Conservation (phyloP, 1,140 invertebrate species). For the Drosophila lowei region DNA sequence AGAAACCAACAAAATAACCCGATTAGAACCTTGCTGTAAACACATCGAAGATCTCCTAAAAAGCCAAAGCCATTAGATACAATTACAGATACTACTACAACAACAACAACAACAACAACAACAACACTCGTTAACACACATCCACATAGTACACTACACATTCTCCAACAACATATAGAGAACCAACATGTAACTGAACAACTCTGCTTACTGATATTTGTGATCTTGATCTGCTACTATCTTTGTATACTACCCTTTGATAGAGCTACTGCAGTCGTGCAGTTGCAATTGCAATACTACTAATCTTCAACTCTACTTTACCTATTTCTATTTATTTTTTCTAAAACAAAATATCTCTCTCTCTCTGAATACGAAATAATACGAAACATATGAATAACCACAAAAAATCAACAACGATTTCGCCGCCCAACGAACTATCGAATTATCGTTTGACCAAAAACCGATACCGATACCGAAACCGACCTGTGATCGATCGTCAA, state of each 20-base stretch:
- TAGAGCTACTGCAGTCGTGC: constrained; percentile 30
- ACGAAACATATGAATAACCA: constrained; percentile 33
- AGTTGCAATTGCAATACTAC: constrained; percentile 56
- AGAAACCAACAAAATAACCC: no score
- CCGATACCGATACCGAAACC: constrained; percentile 4
- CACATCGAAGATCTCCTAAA: no score
- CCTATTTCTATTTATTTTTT: constrained; percentile 60
- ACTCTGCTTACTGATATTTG: constrained; percentile 47
- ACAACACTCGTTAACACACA: background rate
- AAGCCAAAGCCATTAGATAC: no score
- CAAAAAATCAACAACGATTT: constrained; percentile 41
- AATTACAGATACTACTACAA: constrained; percentile 1
- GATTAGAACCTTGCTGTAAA: no score
- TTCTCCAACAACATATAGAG: constrained; percentile 11
- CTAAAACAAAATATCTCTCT: constrained; percentile 33
- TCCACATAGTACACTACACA: constrained; percentile 12
- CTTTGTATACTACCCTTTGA: constrained; percentile 37
- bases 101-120: constrained; percentile 5
- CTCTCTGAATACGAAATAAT: constrained; percentile 6
- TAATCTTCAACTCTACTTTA: constrained; percentile 76
- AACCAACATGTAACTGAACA: constrained; percentile 22
- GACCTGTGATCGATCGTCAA: constrained; percentile 42
- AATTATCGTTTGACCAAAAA: constrained; percentile 23
- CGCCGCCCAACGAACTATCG: constrained; percentile 50
- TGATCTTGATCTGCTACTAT: constrained; percentile 49